Conservation (phyloP, 1,140 invertebrate genomes). For the Mamestra configurata region DNA sequence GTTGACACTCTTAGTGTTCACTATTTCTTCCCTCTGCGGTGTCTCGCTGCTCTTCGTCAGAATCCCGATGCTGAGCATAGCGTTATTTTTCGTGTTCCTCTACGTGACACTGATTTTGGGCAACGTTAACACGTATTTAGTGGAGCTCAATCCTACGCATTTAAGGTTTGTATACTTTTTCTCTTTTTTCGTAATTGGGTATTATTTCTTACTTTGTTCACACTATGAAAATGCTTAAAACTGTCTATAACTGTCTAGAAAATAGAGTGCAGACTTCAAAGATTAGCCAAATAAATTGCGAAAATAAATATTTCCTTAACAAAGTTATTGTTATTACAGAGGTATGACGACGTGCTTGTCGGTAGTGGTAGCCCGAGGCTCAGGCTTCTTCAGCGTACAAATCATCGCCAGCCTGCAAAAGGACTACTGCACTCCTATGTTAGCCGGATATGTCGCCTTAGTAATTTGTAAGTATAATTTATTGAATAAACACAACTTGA, state of each 20-base stretch:
- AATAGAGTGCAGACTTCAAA: too few relatives aligned
- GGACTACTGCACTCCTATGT: conserved; percentile 71
- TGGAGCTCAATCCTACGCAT: conserved; percentile 78
- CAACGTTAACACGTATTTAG: conserved; percentile 74
- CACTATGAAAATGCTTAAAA: too few relatives aligned
- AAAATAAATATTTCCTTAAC: too few relatives aligned
- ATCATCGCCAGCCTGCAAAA: conserved; percentile 70
- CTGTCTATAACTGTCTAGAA: too few relatives aligned
- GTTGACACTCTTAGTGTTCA: conserved; percentile 68
- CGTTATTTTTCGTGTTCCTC: conserved; percentile 72
- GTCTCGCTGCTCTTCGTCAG: conserved; percentile 67
- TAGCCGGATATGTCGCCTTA: conserved; percentile 72
- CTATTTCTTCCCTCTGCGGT: conserved; percentile 60
- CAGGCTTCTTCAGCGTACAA: conserved; percentile 79
- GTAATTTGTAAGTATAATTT: conserved; percentile 66
- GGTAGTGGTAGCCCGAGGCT: conserved; percentile 77
- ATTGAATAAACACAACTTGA: background rate
- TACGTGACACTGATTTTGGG: conserved; percentile 75
- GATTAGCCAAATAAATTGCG: too few relatives aligned
- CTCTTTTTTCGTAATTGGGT: background rate
- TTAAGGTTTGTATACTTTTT: conserved; percentile 67
- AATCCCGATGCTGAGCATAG: conserved; percentile 71
- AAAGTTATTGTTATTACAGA: conserved; percentile 64
- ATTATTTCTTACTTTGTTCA: too few relatives aligned
- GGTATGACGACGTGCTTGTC: conserved; percentile 81